Base-by-base conservation (phyloP, 2,113 vertebrate genomes). In the Mandrillus leucophaeus region DNA sequence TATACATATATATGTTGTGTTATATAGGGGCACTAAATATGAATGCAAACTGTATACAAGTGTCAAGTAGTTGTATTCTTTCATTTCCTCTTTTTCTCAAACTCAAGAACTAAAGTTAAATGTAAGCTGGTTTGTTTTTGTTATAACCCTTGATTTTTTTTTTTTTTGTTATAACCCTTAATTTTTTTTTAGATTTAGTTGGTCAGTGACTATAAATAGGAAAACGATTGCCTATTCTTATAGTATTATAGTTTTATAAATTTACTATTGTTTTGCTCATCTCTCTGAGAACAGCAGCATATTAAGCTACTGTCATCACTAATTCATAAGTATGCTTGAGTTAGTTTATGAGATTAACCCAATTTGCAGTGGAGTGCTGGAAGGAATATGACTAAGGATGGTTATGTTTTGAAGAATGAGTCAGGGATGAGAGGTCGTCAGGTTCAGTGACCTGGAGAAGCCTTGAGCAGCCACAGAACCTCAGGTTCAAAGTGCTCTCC, bases 331-430 rank as follows among this genome's bases (percentile, higher is more conserved):
- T 87, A 92, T 72, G 64, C 12, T 82, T 90, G n/a, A 68, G n/a
- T 94, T 73, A 43, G 48, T 97, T 92, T 73, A 76, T 92, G 35
- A 92, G 64, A 76, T 64, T 70, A 96, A 38, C n/a, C 52, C 57
- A 81, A 32, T 83, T 90, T 84, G n/a, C 40, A n/a, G 9, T 93
- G 48, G 40, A 20, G 20, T 81, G 7, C 43, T 89, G 11, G 66
- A 75, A 94, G 52, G 18, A 78, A 64, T 66, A 64, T 72, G 64
- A 84, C 72, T 17, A 75, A 90, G 40, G 75, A 45, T 89, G 27
- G 70, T 57, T 85, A 23, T 72, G 35, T 70, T 96, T 92, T 82
- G 57, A 93, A 86, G 81, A 90, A 27, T 66, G 50, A 82, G 1
- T 86, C 35, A n/a, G 35, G 68, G 38, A 92, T 75, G n/a, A 76